Evolutionary conservation across 2,797 vertebrate species (phyloP), one percentile per base, ranked within the genome.

Genomic region (Sebastes goodei): DNA sequence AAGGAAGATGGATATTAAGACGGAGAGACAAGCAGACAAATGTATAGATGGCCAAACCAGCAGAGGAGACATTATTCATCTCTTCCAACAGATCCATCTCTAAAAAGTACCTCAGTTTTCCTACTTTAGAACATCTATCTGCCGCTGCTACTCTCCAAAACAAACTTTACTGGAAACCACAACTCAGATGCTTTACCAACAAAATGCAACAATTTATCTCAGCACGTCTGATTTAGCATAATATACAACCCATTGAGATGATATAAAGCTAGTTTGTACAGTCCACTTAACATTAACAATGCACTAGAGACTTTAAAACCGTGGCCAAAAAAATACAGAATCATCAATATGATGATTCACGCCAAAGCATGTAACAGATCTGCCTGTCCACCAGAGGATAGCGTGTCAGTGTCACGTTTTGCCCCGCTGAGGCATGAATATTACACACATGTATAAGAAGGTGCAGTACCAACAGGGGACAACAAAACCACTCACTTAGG

Each of bases 21-120:
- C n/a, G 53, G 60, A 85, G 79, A 74, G 85, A 89, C 76, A 81
- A 83, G 86, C 65, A 81, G 80, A 76, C 78, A 76, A 72, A 84
- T 76, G 56, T 71, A 86, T 46, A 77, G 78, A 88, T 52, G 74
- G 70, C 69, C 71, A 42, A 66, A 76, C 68, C 23, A 80, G 66
- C 64, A 56, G 66, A 85, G 76, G 78, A 77, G 52, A 69, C 77
- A 81, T 72, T 81, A 74, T 74, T 88, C 52, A 71, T 85, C 25
- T 72, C 85, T 82, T 82, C 55, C 62, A 46, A 33, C 21, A 27
- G 46, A 61, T 55, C 59, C 2, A 17, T 49, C 68, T 73, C 64
- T 52, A 38, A 66, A 56, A 61, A 15, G 33, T 12, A 35, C 59
- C 62, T 86, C 65, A 56, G 38, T 42, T 46, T 46, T 57, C 9